Evolutionary conservation across 2,888 invertebrate genomes (phyloP).

Genomic region (Acrobasis suavella): DNA sequence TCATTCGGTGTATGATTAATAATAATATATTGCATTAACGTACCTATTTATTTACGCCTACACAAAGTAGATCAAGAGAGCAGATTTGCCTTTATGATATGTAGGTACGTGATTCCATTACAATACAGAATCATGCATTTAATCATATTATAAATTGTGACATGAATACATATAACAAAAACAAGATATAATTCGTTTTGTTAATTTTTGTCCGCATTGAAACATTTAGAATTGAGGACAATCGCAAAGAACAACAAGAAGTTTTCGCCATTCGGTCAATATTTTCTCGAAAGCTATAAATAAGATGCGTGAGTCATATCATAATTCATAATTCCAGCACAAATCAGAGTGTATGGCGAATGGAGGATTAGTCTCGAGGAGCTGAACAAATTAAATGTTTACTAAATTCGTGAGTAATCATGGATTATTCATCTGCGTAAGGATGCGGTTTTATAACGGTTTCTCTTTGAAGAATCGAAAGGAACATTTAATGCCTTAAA

Average conservation of each 20-base stretch:
- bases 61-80: conserved; percentile 4
- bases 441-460: conserved; percentile 13
- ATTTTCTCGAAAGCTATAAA: conserved; percentile 47
- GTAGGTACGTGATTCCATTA: neutral
- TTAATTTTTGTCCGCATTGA: neutral
- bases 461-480: neutral
- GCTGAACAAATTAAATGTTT: conserved; percentile 54
- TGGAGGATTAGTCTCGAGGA: conserved; percentile 46
- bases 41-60: conserved; percentile 27
- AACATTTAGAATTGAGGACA: no score
- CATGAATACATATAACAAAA: neutral
- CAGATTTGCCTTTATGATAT: conserved; percentile 3
- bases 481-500: neutral
- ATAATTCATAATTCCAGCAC: conserved; percentile 39
- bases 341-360: conserved; percentile 51
- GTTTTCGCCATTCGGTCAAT: conserved; percentile 36
- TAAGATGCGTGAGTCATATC: conserved; percentile 48
- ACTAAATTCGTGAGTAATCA: conserved; percentile 51
- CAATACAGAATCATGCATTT: neutral
- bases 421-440: conserved; percentile 44
- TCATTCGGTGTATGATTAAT: conserved; percentile 47
- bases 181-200: neutral
- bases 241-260: conserved; percentile 13
- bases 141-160: neutral
- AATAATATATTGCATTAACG: conserved; percentile 39